Evolutionary conservation across 2,888 invertebrate genomes (phyloP).

Genomic region (Alentia gelatinosa): DNA sequence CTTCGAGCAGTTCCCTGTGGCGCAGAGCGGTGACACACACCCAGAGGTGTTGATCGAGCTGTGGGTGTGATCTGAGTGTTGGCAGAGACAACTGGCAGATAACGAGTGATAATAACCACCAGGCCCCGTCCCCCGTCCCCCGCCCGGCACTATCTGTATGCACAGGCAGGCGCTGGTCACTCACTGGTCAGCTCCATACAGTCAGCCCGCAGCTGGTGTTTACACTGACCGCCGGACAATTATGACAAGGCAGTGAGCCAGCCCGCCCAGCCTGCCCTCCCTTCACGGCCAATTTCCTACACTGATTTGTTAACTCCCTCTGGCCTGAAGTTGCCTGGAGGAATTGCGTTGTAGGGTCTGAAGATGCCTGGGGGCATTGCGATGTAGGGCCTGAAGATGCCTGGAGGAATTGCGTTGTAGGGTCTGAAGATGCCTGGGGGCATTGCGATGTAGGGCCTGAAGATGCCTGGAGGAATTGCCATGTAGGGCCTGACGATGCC

Average conservation of each 20-base stretch:
- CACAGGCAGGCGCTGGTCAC: too few relatives aligned
- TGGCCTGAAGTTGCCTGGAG: too few relatives aligned
- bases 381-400: too few relatives aligned
- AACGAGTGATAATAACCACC: background rate
- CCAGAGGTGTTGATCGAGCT: too few relatives aligned
- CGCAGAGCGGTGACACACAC: background rate
- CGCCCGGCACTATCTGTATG: background rate
- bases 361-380: too few relatives aligned
- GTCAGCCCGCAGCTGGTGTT: background rate
- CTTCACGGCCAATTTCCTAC: background rate
- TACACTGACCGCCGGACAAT: background rate
- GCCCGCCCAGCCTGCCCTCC: background rate
- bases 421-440: too few relatives aligned
- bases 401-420: too few relatives aligned
- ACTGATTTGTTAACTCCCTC: slow-evolving; percentile 8
- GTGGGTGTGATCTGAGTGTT: background rate
- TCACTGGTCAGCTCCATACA: background rate
- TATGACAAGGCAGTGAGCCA: background rate
- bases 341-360: too few relatives aligned
- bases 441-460: too few relatives aligned
- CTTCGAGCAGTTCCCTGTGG: background rate
- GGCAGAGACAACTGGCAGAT: background rate
- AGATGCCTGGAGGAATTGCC: too few relatives aligned
- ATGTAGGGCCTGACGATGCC: too few relatives aligned
- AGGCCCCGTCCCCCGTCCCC: background rate